Evolutionary conservation across 2,888 invertebrate genomes (phyloP).

Genomic region (Athripsodes cinereus): DNA sequence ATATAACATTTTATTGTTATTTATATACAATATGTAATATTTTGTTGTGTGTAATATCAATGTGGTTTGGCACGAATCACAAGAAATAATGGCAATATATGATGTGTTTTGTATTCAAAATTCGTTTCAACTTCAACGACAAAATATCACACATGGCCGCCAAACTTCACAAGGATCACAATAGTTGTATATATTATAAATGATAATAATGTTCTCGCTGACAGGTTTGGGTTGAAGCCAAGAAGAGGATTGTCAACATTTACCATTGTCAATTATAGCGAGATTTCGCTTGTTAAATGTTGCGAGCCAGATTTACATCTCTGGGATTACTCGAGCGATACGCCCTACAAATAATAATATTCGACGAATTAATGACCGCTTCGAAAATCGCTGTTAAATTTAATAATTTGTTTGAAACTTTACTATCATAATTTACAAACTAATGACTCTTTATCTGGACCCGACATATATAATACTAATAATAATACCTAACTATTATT

Average conservation of each 20-base stretch:
- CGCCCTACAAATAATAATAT: conserved; percentile 8
- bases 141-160: conserved; percentile 14
- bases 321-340: conserved; percentile 13
- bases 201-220: conserved; percentile 15
- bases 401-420: too few species aligned
- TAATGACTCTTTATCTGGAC: too few species aligned
- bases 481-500: too few species aligned
- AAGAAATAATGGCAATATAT: too few species aligned
- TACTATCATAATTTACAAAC: too few species aligned
- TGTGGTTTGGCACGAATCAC: too few species aligned
- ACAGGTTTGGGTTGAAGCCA: conserved; percentile 12
- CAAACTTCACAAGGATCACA: neutral
- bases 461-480: too few species aligned
- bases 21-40: too few species aligned
- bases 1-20: too few species aligned
- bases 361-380: conserved; percentile 9
- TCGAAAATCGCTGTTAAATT: neutral
- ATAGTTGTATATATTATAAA: conserved; percentile 2
- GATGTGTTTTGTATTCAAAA: neutral
- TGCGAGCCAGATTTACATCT: conserved; percentile 13
- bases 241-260: conserved; percentile 16
- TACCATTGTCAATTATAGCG: conserved; percentile 23
- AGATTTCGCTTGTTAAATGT: conserved; percentile 16
- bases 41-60: too few species aligned
- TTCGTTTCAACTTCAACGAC: conserved; percentile 1